phyloP scores from a whole-genome alignment of 2,888 invertebrate species.

The Punctoribates punctum region DNA sequence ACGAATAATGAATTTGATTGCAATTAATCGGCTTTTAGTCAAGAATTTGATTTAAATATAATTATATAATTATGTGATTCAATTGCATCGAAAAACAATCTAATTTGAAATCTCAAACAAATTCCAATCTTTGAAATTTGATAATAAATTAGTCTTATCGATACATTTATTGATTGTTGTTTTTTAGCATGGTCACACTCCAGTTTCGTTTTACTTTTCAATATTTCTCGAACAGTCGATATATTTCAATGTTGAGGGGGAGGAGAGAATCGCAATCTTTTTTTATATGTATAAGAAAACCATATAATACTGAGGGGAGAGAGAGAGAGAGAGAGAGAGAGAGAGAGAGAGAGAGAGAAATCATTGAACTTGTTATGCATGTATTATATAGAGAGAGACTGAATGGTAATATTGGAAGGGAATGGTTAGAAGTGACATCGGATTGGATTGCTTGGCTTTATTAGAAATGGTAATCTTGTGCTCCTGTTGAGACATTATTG shows the following conservation, averaged over 20 bases:
- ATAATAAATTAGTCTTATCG: too few relatives aligned
- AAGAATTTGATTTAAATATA: not conserved
- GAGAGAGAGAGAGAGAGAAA: not conserved
- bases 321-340: conserved; percentile 23
- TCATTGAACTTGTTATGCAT: conserved; percentile 5
- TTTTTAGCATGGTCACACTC: too few relatives aligned
- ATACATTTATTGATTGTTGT: too few relatives aligned
- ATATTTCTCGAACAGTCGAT: not conserved
- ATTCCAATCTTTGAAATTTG: too few relatives aligned
- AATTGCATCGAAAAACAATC: not conserved
- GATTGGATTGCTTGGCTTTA: not conserved
- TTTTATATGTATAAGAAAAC: too few relatives aligned
- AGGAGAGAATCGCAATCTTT: not conserved
- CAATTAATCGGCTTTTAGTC: not conserved
- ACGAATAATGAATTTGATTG: not conserved
- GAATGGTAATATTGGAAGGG: not conserved
- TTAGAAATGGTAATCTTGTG: conserved; percentile 28
- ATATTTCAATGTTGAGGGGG: conserved; percentile 10
- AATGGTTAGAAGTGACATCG: not conserved
- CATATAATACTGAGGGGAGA: not conserved
- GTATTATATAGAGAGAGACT: not conserved
- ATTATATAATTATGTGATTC: not conserved
- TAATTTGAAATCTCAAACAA: too few relatives aligned
- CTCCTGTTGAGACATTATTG: conserved; percentile 22
- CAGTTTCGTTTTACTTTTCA: not conserved